A percentile compares a stretch with the other conserved stretches of the same genome.
Conservation (phyloP, 1,140 invertebrate species). For the Trichoplusia ni region DNA sequence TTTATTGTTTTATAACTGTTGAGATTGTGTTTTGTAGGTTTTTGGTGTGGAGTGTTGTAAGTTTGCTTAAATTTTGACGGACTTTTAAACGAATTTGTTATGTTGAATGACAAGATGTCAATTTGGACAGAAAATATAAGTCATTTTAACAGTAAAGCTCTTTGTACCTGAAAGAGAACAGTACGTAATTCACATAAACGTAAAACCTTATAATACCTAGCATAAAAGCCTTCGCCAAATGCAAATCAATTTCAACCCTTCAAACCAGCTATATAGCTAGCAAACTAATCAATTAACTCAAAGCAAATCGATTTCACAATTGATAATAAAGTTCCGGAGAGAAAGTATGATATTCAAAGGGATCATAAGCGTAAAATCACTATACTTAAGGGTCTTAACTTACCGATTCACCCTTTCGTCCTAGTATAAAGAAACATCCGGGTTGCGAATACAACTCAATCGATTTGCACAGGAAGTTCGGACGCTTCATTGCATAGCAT, state of each 20-base stretch:
- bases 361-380: conserved; percentile 31
- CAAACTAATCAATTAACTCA: conserved; percentile 4
- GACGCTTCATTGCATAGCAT: conserved; percentile 65
- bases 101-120: no score
- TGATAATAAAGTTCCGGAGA: conserved; percentile 5
- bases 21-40: background rate
- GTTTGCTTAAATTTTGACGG: no score
- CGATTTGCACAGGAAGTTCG: conserved; percentile 61
- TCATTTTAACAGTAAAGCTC: no score
- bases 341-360: conserved; percentile 18
- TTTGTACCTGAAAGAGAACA: no score
- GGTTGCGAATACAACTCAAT: conserved; percentile 68
- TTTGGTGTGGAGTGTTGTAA: background rate
- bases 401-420: conserved; percentile 60
- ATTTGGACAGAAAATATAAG: no score
- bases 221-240: no score
- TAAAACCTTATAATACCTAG: no score
- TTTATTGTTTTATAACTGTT: background rate
- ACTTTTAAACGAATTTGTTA: no score
- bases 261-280: no score
- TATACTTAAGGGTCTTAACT: conserved; percentile 31
- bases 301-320: conserved; percentile 27
- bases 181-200: no score
- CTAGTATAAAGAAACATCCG: conserved; percentile 69
- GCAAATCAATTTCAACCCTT: no score